Evolutionary conservation across 2,113 vertebrate species (phyloP).

Genomic region (Tretioscincus oriximinensis): DNA sequence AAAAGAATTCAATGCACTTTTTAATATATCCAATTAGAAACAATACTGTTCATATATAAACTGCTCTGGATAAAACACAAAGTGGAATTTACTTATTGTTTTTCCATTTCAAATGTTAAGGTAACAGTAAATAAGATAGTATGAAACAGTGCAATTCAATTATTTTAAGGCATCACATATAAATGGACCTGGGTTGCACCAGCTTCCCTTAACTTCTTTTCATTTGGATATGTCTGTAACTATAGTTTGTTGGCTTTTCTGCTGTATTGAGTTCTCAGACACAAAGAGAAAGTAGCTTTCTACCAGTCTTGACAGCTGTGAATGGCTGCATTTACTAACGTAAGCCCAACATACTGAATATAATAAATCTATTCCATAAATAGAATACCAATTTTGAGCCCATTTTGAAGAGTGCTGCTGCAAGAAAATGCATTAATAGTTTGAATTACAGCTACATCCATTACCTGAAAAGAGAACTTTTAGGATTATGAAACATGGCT

Average conservation of each 20-base stretch:
- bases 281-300: background rate
- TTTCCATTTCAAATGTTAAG: no score
- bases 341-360: background rate
- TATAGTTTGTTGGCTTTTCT: background rate
- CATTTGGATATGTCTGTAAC: no score
- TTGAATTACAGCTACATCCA: background rate
- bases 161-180: background rate
- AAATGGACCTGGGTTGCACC: background rate
- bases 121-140: background rate
- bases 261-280: background rate
- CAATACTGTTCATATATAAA: background rate
- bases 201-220: no score
- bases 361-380: background rate
- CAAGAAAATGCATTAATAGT: background rate
- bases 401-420: background rate
- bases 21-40: background rate
- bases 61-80: background rate
- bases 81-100: background rate
- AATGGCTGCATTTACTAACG: background rate
- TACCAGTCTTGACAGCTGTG: background rate
- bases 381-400: background rate
- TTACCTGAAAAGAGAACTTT: background rate
- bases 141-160: background rate
- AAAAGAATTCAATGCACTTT: background rate
- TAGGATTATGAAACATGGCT: background rate